These are phyloP conservation scores for Bombus terrestris DNA, from an alignment of 1,140 invertebrate genomes.

Conservation along the genomic window DNA sequence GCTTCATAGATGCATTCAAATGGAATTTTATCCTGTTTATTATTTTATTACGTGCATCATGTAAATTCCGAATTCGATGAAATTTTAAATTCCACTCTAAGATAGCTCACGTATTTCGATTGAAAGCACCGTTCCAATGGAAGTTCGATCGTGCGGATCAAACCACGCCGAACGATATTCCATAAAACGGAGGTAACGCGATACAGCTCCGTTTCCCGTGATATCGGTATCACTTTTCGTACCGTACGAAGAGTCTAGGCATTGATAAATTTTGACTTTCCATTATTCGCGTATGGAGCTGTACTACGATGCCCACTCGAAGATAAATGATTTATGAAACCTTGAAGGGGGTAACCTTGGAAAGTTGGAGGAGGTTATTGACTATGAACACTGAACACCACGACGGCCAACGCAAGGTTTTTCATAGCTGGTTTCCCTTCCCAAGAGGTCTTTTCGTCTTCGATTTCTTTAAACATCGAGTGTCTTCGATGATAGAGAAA, in stretches of 20 bases:
- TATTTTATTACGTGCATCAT: no score
- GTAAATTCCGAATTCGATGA: neutral
- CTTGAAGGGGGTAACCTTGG: neutral
- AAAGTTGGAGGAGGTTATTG: neutral
- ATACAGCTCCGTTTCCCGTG: neutral
- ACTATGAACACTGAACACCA: neutral
- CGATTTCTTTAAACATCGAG: slow-evolving; percentile 9
- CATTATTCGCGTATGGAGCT: neutral
- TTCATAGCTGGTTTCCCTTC: neutral
- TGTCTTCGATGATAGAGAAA: neutral
- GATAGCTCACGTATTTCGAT: neutral
- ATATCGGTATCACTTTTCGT: neutral
- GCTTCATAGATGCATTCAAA: no score
- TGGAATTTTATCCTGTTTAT: no score
- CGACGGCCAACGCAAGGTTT: slow-evolving; percentile 7
- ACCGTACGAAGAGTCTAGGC: no score
- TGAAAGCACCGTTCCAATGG: neutral
- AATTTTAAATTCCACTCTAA: neutral
- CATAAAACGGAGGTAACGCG: neutral
- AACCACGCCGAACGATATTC: neutral
- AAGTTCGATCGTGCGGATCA: neutral
- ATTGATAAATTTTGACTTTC: slow-evolving; percentile 18
- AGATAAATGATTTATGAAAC: slow-evolving; percentile 13
- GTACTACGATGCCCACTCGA: neutral
- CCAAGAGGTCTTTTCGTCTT: neutral